Conservation (phyloP, 2,113 vertebrate species). For the Percopsis transmontana region DNA sequence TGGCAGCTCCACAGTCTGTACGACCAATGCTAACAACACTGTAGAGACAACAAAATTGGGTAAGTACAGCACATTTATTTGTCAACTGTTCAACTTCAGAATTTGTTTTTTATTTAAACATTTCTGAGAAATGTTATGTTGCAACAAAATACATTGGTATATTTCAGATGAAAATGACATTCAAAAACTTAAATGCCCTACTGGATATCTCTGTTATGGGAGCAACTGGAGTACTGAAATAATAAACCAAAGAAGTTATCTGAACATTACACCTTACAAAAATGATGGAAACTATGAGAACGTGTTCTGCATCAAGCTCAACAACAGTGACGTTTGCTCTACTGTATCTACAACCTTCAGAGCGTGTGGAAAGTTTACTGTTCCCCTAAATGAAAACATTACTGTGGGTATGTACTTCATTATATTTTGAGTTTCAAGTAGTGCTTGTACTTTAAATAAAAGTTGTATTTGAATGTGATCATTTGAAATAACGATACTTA, state of each 20-base stretch:
- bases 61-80: conserved; percentile 47
- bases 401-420: conserved; percentile 43
- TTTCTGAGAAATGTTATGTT: not conserved
- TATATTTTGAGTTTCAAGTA: no score
- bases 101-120: not conserved
- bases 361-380: not conserved
- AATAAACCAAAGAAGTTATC: not conserved
- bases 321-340: conserved; percentile 17
- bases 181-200: rapidly evolving
- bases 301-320: not conserved
- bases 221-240: conserved; percentile 12
- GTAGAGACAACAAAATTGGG: rapidly evolving
- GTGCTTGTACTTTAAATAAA: not conserved
- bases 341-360: not conserved
- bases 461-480: not conserved
- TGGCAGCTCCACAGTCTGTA: not conserved
- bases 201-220: conserved; percentile 19
- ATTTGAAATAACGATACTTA: not conserved
- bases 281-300: rapidly evolving
- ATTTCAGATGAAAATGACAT: conserved; percentile 20
- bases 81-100: not conserved
- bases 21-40: rapidly evolving
- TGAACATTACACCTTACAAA: not conserved
- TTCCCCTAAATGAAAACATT: rapidly evolving
- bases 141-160: conserved; percentile 9